Percentiles rank a stretch among this genome's conserved stretches.
phyloP scores from a whole-genome alignment of 2,888 invertebrate genomes.

The Incurvaria masculella region DNA sequence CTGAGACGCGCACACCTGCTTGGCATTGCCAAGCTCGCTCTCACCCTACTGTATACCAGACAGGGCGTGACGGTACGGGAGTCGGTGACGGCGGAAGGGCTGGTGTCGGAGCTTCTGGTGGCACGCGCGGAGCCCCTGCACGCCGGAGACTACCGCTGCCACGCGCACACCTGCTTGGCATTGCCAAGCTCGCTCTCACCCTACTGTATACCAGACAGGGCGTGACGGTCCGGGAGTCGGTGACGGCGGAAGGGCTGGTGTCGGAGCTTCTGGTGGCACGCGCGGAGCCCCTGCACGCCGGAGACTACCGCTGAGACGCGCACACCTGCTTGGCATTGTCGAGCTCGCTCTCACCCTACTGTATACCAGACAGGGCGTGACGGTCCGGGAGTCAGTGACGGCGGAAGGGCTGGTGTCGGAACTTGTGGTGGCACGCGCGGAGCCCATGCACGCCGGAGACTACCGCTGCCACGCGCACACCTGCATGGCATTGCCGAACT shows the following conservation, averaged over 20 bases:
- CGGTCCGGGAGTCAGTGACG: neutral
- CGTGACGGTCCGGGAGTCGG: neutral
- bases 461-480: constrained; percentile 62
- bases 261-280: constrained; percentile 62
- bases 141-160: constrained; percentile 63
- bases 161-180: constrained; percentile 62
- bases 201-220: constrained; percentile 36
- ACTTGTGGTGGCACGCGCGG: constrained; percentile 59
- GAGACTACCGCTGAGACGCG: constrained; percentile 62
- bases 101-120: constrained; percentile 62
- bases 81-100: constrained; percentile 37
- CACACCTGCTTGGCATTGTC: constrained; percentile 61
- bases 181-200: constrained; percentile 59
- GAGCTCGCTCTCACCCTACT: constrained; percentile 60
- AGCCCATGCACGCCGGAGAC: constrained; percentile 64
- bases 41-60: constrained; percentile 49
- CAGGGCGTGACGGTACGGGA: neutral
- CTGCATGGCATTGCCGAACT: constrained; percentile 63
- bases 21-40: constrained; percentile 60
- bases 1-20: constrained; percentile 62
- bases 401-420: constrained; percentile 57
- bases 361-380: neutral
- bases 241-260: constrained; percentile 51
- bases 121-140: constrained; percentile 62
- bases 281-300: constrained; percentile 64